Evolutionary conservation across 2,113 vertebrate species (phyloP), one percentile per base, ranked within the genome.

Genomic region (Tragulus kanchil): DNA sequence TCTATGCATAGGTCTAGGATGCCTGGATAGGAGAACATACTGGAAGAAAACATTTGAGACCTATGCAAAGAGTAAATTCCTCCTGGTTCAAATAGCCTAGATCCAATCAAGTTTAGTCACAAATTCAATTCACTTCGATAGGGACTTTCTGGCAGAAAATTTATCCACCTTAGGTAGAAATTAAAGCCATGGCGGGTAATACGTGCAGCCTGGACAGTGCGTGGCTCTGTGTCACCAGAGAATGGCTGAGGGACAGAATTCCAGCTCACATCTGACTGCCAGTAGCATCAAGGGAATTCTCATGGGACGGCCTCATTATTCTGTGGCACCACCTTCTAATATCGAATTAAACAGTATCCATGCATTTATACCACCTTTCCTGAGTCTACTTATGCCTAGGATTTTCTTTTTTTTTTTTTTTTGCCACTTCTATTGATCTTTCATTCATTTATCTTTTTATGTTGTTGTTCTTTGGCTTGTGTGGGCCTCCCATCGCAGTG

Each of bases 41-140:
- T 71, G 84, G 54, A 91, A 95, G 77, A 71, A 67, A 58, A 95
- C 84, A 42, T 0, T 64, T 71, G 48, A 90, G 42, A 83, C 59
- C 45, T 14, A 56, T 31, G 15, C 56, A 42, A 93, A 93, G 3
- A 92, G 28, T 69, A 71, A 79, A 85, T 64, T 81, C 19, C 21
- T 58, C 52, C 13, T 65, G 83, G 56, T 73, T 94, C 45, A 95
- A 69, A 89, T 69, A 77, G 36, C 62, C 36, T 75, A 25, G 10
- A 52, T 48, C 19, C 28, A 83, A 52, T n/a, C 36, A 77, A 82
- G 50, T 54, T 31, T 59, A 61, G 25, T 61, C 58, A 77, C 64
- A 59, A n/a, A 59, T 77, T 67, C 73, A 94, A 4, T 54, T 92
- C 45, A 26, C 56, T 54, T 71, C 56, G 31, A 6, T 8, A 58